These are phyloP conservation scores for Mamestra brassicae DNA, from an alignment of 2,888 invertebrate genomes.

Conservation along the genomic window DNA sequence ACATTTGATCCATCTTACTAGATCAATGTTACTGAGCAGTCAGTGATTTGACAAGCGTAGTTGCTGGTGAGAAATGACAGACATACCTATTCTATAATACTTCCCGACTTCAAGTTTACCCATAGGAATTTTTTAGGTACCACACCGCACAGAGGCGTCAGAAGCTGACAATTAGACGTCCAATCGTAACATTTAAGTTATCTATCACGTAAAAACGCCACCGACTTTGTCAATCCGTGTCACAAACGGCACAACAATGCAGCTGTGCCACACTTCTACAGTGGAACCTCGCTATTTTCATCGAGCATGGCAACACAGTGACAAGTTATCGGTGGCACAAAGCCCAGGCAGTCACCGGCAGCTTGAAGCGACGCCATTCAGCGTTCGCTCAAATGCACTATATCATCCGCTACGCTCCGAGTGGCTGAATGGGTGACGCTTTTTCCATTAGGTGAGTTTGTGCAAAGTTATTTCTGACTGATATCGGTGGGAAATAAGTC, in stretches of 20 bases:
- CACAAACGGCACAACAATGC: conserved; percentile 31
- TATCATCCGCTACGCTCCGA: conserved; percentile 53
- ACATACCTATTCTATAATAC: too few relatives aligned
- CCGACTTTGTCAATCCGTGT: background rate
- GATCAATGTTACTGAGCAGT: too few relatives aligned
- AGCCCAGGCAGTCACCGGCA: conserved; percentile 47
- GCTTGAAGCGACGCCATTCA: conserved; percentile 62
- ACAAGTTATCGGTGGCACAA: conserved; percentile 71
- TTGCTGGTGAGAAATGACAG: too few relatives aligned
- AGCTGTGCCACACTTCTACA: background rate
- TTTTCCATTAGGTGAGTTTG: conserved; percentile 45
- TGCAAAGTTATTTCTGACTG: conserved; percentile 23
- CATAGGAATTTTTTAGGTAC: background rate
- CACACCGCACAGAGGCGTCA: background rate
- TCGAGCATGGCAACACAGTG: conserved; percentile 60
- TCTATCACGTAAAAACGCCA: background rate
- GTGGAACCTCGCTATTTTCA: conserved; percentile 43
- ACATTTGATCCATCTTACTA: too few relatives aligned
- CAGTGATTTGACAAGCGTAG: too few relatives aligned
- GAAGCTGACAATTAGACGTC: background rate
- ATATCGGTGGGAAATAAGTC: conserved; percentile 2
- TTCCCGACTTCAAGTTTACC: too few relatives aligned
- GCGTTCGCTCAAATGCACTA: conserved; percentile 66
- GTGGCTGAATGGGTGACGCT: conserved; percentile 37
- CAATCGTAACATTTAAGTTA: background rate